Evolutionary conservation across 2,888 invertebrate genomes (phyloP).

Genomic region (Lacanobia oleracea): DNA sequence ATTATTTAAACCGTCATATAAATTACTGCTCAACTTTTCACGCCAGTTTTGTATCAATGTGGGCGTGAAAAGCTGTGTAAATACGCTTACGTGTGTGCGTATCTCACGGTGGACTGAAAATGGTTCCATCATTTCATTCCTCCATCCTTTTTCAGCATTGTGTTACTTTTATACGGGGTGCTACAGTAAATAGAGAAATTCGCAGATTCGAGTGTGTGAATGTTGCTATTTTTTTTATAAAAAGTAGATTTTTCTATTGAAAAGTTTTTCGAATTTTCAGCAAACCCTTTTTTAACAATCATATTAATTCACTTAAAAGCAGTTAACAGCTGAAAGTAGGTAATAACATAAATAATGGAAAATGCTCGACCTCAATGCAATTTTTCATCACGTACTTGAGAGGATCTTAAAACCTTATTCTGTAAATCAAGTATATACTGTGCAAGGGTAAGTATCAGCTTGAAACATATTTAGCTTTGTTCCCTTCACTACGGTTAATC

Average conservation of each 20-base stretch:
- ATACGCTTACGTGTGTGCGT: constrained; percentile 72
- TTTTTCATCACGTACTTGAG: constrained; percentile 15
- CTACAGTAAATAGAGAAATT: constrained; percentile 70
- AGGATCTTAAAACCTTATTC: constrained; percentile 61
- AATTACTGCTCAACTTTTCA: constrained; percentile 90
- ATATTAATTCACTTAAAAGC: not conserved
- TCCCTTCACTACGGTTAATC: constrained; percentile 90
- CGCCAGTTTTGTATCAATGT: constrained; percentile 74
- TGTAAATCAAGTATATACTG: constrained; percentile 78
- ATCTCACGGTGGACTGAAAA: constrained; percentile 85
- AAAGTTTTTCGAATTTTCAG: not conserved
- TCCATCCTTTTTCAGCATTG: constrained; percentile 88
- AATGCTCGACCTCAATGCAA: not conserved
- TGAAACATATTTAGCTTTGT: constrained; percentile 91
- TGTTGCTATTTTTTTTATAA: not conserved
- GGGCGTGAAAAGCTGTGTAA: constrained; percentile 74
- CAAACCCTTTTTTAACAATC: not conserved
- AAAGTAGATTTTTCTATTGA: too few relatives aligned
- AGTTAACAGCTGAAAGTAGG: not conserved
- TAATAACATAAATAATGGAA: not conserved
- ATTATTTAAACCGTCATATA: constrained; percentile 91
- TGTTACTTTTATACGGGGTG: constrained; percentile 79
- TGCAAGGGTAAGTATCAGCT: constrained; percentile 86
- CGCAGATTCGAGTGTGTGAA: constrained; percentile 7
- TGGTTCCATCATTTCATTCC: constrained; percentile 89